Percentiles rank a stretch among this genome's conserved stretches.
phyloP scores from a whole-genome alignment of 2,888 invertebrate species.

The Melinaea marsaeus region DNA sequence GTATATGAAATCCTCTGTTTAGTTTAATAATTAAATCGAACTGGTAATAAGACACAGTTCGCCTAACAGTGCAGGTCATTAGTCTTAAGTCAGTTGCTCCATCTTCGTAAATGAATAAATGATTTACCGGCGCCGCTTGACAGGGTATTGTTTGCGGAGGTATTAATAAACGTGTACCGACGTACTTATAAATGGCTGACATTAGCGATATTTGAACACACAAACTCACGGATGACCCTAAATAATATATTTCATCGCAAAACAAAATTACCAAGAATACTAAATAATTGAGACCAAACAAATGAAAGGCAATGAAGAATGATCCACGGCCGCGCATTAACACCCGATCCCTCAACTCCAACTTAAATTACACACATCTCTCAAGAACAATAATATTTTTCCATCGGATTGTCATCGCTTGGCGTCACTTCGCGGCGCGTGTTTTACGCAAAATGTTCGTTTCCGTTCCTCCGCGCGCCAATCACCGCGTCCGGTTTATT shows the following conservation, averaged over 20 bases:
- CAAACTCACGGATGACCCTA: not conserved
- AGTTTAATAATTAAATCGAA: too few species aligned
- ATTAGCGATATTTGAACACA: constrained; percentile 2
- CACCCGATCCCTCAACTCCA: not conserved
- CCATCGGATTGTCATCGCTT: constrained; percentile 7
- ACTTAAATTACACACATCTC: constrained; percentile 11
- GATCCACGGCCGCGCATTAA: not conserved
- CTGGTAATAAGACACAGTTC: too few species aligned
- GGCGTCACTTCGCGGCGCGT: constrained; percentile 23
- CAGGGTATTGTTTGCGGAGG: not conserved
- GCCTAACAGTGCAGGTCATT: too few species aligned
- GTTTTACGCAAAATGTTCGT: constrained; percentile 30
- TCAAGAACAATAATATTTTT: constrained; percentile 29
- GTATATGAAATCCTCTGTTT: not conserved
- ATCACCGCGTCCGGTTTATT: constrained; percentile 28
- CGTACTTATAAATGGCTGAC: not conserved
- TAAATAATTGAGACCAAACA: constrained; percentile 6
- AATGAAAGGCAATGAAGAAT: constrained; percentile 4
- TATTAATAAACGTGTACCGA: not conserved
- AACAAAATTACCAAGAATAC: not conserved
- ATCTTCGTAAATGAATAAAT: too few species aligned
- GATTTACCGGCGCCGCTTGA: not conserved
- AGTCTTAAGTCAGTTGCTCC: too few species aligned
- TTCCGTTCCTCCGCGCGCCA: constrained; percentile 34
- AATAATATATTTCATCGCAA: not conserved